Evolutionary conservation across 1,140 invertebrate species (phyloP), one percentile per base, ranked within the genome.

Genomic region (Eueides isabella): DNA sequence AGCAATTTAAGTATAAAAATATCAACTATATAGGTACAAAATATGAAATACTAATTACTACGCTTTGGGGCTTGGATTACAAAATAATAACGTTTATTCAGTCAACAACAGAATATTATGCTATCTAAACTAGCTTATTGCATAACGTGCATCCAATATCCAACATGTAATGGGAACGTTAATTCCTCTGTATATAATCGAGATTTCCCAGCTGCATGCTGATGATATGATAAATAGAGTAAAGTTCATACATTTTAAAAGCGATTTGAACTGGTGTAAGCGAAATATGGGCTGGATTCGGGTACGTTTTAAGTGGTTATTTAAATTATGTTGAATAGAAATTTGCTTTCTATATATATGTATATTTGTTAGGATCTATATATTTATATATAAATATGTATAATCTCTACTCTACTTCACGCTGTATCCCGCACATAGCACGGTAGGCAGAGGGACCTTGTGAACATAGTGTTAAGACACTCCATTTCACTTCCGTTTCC

Each of bases 231-330:
- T 70, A 70, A 70, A 71, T 62, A 70, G 68, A 70, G 29, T 61
- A 69, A 69, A 71, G 61, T 71, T 71, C 69, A 71, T 71, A 71
- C 69, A 71, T 71, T 71, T 71, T 71, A 63, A 71, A 71, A 71
- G 44, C 16, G 61, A 71, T 71, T 33, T 71, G 16, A 29, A 38
- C 67, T 48, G 61, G 33, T 71, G 31, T 44, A 31, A 61, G 35
- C 33, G 61, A 63, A 64, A 64, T 71, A 16, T 38, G 61, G 61
- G 61, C 23, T 30, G 33, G 33, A 71, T 41, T 55, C 68, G 68
- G 31, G 9, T 69, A 33, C 9, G 28, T 38, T 70, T 61, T 38
- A 62, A 66, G 26, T 66, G 33, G 67, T 67, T 71, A 67, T 75
- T 75, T 66, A 71, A 72, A 70, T 71, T 64, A 70, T 75, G 66